Percentiles rank a stretch among this genome's conserved stretches.
Evolutionary conservation across 2,888 invertebrate genomes (phyloP).

Genomic region (Metallyticus violacea): DNA sequence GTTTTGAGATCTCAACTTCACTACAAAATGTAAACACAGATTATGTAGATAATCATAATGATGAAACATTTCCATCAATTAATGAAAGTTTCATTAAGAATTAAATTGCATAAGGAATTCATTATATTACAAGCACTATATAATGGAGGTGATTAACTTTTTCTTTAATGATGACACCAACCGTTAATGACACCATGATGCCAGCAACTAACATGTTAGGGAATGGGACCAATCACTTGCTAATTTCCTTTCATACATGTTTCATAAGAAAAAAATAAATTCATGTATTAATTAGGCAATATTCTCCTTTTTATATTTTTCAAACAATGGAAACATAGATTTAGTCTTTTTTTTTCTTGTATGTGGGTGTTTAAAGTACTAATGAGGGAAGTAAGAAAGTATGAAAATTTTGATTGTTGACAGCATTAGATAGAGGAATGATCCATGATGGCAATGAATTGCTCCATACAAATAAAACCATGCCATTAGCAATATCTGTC

Average conservation of each 20-base stretch:
- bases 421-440: background rate
- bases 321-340: background rate
- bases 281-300: background rate
- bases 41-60: no score
- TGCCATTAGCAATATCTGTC: background rate
- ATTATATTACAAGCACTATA: no score
- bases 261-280: no score
- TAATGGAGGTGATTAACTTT: no score
- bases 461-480: background rate
- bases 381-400: background rate
- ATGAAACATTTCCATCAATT: no score
- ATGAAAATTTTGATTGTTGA: background rate
- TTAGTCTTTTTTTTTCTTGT: background rate
- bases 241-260: background rate
- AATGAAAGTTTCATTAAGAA: no score
- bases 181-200: background rate
- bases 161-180: no score
- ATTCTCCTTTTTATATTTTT: background rate
- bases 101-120: no score
- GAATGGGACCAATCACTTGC: background rate
- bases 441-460: background rate
- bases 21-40: no score
- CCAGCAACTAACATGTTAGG: background rate
- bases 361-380: no score
- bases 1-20: no score